A percentile compares a stretch with the other conserved stretches of the same genome.
phyloP scores from a whole-genome alignment of 2,797 vertebrate species.

The Platyrinchus mystaceus region DNA sequence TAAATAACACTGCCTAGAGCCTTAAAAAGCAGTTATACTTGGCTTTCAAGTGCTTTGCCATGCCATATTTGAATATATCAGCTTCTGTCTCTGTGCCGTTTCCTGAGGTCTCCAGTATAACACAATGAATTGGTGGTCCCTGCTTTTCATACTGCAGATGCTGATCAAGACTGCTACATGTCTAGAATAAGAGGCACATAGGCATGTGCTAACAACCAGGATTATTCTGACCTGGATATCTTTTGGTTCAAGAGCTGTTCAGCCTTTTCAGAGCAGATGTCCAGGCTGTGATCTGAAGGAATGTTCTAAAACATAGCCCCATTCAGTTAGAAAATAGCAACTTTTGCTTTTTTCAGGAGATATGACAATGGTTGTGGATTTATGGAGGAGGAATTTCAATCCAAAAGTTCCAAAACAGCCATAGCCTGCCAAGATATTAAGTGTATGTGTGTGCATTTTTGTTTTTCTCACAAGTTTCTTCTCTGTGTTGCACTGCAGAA shows the following conservation, averaged over 20 bases:
- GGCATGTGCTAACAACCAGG: not conserved
- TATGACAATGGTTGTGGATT: not conserved
- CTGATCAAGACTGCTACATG: not conserved
- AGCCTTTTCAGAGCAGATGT: not conserved
- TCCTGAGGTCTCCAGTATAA: not conserved
- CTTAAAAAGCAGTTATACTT: not conserved
- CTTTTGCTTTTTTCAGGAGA: not conserved
- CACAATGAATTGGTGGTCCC: not conserved
- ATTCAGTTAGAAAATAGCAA: not conserved
- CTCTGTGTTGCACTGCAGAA: not conserved
- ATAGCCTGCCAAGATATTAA: not conserved
- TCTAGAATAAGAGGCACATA: not conserved
- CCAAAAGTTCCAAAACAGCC: not conserved
- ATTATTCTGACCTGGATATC: not conserved
- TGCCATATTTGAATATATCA: fast-evolving
- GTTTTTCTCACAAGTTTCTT: not conserved
- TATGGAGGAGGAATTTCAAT: not conserved
- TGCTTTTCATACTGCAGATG: not conserved
- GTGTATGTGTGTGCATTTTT: fast-evolving
- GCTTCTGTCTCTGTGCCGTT: not conserved
- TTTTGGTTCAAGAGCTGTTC: not conserved
- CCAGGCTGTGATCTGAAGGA: not conserved
- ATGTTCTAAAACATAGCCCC: not conserved
- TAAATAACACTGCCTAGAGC: not conserved
- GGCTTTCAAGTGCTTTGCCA: not conserved